Conservation (phyloP, 2,113 vertebrate species). For the Dryoscopus gambensis region DNA sequence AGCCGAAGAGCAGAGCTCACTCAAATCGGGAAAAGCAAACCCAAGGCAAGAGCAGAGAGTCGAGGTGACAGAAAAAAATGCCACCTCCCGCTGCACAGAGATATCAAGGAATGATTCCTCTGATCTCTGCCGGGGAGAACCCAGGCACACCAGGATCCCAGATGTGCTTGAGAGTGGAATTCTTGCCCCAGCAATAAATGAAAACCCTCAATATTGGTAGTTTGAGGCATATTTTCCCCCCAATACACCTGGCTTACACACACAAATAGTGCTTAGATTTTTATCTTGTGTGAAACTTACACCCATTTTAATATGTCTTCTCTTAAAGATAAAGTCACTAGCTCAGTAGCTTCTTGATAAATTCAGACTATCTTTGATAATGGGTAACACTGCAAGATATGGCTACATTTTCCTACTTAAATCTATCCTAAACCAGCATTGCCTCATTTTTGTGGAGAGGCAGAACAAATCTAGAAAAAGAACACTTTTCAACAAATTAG, state of each 20-base stretch:
- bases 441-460: neutral
- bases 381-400: neutral
- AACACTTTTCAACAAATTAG: neutral
- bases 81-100: accelerated
- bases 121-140: neutral
- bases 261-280: neutral
- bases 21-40: neutral
- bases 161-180: neutral
- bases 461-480: neutral
- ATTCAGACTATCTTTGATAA: neutral
- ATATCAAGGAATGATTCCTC: neutral
- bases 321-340: neutral
- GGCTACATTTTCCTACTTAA: neutral
- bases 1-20: accelerated
- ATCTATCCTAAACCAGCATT: neutral
- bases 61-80: neutral
- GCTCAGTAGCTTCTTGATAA: neutral
- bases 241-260: neutral
- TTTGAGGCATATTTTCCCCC: neutral
- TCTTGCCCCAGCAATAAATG: neutral
- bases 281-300: neutral
- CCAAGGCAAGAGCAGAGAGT: neutral
- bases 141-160: neutral
- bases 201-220: accelerated
- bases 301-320: neutral